Base-by-base conservation (phyloP, 2,113 vertebrate genomes). In the Progne subis region DNA sequence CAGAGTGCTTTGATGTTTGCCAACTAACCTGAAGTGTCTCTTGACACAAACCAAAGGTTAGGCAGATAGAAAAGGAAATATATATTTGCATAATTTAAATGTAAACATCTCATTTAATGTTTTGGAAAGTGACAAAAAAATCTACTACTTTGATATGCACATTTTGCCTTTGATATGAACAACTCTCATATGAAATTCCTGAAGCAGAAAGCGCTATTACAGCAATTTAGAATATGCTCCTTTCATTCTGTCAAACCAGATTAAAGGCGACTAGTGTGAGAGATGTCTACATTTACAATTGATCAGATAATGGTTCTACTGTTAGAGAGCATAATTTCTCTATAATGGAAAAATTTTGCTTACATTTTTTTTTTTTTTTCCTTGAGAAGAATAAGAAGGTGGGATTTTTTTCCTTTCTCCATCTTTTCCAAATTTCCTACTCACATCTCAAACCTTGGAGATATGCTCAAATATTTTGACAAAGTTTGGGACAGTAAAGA, bases 201-300 rank as follows among this genome's bases (percentile, higher is more conserved):
- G 65, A 71, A 90, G 57, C 74, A 84, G 69, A 94, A 95, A 57
- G 53, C 3, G 59, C 44, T 91, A 79, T 87, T 79, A 71, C 18
- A 93, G 61, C 67, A 82, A 76, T 90, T 91, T 85, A 57, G 41
- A 87, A 29, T 68, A 78, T 60, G 31, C 88, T 87, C 17, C 44
- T 95, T 92, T 90, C 53, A 49, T 72, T 95, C 70, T 93, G 67
- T 91, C 57, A 94, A 85, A 68, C 17, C 25, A 82, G 63, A 87
- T 90, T 90, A 90, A 87, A 87, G 31, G 68, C 20, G 5, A 64
- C 74, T 90, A 37, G 18, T 64, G n/a, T 64, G 31, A 92, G 47
- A 84, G 41, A 68, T 83, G 50, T 18, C 19, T 76, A 28, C 63
- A 46, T 61, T 88, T 88, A 28, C 63, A 70, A 72, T 65, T 0